A percentile compares a stretch with the other conserved stretches of the same genome.
These are phyloP conservation scores for Pseudobourletiella spinata DNA, from an alignment of 1,140 invertebrate genomes.

Conservation along the genomic window DNA sequence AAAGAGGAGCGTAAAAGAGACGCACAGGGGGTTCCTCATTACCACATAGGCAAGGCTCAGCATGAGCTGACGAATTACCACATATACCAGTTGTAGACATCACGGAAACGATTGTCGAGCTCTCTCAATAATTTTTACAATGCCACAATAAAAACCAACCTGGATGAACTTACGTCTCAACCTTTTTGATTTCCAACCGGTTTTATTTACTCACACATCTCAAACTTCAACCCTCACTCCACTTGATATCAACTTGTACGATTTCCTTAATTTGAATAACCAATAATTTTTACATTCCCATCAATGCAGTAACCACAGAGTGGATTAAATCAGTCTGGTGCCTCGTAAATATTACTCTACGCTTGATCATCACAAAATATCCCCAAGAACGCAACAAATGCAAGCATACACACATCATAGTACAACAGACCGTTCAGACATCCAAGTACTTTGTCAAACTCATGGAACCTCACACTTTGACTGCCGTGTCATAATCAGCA, in stretches of 20 bases:
- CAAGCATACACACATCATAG: too few species aligned
- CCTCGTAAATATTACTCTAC: too few species aligned
- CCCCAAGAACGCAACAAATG: too few species aligned
- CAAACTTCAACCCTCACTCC: neutral
- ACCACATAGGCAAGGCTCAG: slow-evolving; percentile 29
- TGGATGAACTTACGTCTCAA: neutral
- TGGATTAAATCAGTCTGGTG: too few species aligned
- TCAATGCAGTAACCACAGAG: too few species aligned
- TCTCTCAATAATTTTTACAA: slow-evolving; percentile 5
- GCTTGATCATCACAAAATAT: too few species aligned
- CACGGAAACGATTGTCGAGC: slow-evolving; percentile 11
- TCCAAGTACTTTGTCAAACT: too few species aligned
- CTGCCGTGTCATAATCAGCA: too few species aligned
- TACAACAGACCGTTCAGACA: too few species aligned
- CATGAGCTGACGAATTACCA: slow-evolving; percentile 31
- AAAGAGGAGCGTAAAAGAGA: slow-evolving; percentile 1
- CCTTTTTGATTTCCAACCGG: slow-evolving; percentile 6
- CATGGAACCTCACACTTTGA: too few species aligned
- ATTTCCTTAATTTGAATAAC: neutral
- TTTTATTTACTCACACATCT: slow-evolving; percentile 2
- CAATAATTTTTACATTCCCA: neutral
- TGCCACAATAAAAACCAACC: slow-evolving; percentile 8
- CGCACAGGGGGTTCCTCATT: slow-evolving; percentile 27
- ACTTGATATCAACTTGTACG: neutral
- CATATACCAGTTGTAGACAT: slow-evolving; percentile 23